phyloP scores from a whole-genome alignment of 2,888 invertebrate genomes.

The Rhaphigaster nebulosa region DNA sequence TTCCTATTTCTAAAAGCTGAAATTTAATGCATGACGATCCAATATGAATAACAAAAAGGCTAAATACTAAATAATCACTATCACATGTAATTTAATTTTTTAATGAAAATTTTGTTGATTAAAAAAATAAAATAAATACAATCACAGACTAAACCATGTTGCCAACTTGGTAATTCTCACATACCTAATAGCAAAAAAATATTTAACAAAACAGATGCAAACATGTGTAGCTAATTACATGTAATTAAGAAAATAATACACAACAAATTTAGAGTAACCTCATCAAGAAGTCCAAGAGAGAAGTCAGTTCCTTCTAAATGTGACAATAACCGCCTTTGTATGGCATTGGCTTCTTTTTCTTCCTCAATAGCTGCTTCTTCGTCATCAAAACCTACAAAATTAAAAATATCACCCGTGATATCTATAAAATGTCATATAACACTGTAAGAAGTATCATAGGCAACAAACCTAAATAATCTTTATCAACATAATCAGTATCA shows the following conservation, averaged over 20 bases:
- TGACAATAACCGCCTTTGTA: slow-evolving; percentile 82
- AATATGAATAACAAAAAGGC: too few relatives aligned
- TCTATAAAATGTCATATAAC: slow-evolving; percentile 49
- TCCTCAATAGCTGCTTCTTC: slow-evolving; percentile 83
- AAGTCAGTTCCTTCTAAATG: slow-evolving; percentile 86
- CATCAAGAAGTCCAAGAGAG: slow-evolving; percentile 63
- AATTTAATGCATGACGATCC: too few relatives aligned
- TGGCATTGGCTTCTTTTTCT: slow-evolving; percentile 85
- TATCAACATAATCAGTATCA: slow-evolving; percentile 90
- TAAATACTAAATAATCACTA: neutral
- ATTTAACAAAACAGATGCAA: neutral
- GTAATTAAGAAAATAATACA: slow-evolving; percentile 48
- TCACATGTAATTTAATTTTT: neutral
- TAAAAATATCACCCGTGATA: neutral
- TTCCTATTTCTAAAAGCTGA: too few relatives aligned
- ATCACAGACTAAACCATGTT: neutral
- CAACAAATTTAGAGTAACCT: slow-evolving; percentile 55
- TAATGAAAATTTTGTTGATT: too few relatives aligned
- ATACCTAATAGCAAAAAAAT: neutral
- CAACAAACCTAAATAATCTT: slow-evolving; percentile 80
- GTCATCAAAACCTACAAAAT: slow-evolving; percentile 71
- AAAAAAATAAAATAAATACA: too few relatives aligned
- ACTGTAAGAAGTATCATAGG: neutral
- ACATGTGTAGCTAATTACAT: neutral
- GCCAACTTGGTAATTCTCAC: neutral